A percentile compares a stretch with the other conserved stretches of the same genome.
phyloP scores from a whole-genome alignment of 2,888 invertebrate genomes.

The Polymixis lichenea region DNA sequence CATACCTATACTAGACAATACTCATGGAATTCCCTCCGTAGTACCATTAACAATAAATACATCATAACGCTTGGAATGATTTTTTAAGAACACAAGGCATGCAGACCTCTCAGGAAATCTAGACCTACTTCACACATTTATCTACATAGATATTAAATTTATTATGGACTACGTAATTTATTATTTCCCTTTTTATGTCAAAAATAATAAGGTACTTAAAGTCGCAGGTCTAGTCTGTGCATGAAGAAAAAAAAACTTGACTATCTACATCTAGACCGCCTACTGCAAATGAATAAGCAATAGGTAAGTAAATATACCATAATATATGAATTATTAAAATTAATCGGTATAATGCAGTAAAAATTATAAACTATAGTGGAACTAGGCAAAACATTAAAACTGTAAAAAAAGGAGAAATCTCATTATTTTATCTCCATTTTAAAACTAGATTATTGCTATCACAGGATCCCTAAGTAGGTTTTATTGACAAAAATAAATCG shows the following conservation, averaged over 20 bases:
- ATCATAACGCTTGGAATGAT: slow-evolving; percentile 1
- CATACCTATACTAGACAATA: slow-evolving; percentile 34
- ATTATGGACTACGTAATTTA: neutral
- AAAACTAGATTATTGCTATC: neutral
- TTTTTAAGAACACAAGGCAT: neutral
- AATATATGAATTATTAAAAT: neutral
- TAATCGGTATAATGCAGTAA: neutral
- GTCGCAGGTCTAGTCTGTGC: neutral
- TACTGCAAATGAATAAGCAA: neutral
- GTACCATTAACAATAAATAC: slow-evolving; percentile 15
- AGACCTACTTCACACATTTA: no score
- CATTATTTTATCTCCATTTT: neutral
- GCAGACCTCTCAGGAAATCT: neutral
- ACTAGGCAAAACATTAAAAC: neutral
- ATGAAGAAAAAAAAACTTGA: neutral
- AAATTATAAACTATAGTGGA: neutral
- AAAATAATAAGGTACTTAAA: neutral
- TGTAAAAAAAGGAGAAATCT: neutral
- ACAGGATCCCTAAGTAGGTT: neutral
- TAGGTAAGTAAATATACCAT: neutral
- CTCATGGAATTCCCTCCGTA: neutral
- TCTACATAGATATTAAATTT: neutral
- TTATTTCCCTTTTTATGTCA: neutral
- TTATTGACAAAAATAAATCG: neutral
- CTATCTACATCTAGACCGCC: neutral